phyloP scores from a whole-genome alignment of 2,888 invertebrate species.

The Trichogramma evanescens region DNA sequence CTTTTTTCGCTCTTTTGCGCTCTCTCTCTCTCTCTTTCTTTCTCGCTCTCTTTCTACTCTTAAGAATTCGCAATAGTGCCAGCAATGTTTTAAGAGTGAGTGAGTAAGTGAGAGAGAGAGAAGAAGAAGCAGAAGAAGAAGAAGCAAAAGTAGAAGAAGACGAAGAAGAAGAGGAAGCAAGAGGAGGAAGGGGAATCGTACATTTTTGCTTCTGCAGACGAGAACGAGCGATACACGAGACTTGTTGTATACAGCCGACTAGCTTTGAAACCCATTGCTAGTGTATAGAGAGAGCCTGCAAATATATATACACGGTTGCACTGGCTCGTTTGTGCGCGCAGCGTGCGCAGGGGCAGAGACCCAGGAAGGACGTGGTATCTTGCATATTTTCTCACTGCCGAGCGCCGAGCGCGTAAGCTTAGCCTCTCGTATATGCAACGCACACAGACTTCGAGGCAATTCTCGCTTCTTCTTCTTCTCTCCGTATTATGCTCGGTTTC shows the following conservation, averaged over 20 bases:
- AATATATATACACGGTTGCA: constrained; percentile 22
- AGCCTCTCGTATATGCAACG: too few species aligned
- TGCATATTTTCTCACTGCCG: constrained; percentile 18
- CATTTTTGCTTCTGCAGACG: constrained; percentile 41
- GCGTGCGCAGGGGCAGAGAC: constrained; percentile 41
- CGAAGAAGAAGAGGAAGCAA: not conserved
- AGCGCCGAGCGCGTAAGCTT: too few species aligned
- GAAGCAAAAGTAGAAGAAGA: not conserved
- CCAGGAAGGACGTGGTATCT: constrained; percentile 44
- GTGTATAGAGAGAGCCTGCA: constrained; percentile 6
- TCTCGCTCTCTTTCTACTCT: not conserved
- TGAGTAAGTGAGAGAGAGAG: not conserved
- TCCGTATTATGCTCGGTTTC: too few species aligned
- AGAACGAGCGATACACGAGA: constrained; percentile 18
- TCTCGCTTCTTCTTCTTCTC: too few species aligned
- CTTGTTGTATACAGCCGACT: too few species aligned
- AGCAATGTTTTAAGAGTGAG: not conserved
- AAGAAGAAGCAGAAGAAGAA: not conserved
- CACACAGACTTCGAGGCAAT: too few species aligned
- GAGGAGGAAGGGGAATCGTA: constrained; percentile 29
- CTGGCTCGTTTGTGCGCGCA: not conserved
- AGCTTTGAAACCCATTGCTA: too few species aligned
- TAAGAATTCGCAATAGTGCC: constrained; percentile 18
- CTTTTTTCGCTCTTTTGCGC: constrained; percentile 28
- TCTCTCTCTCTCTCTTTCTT: constrained; percentile 14